Evolutionary conservation across 2,113 vertebrate genomes (phyloP).

Genomic region (Psilopsiagon aurifrons): DNA sequence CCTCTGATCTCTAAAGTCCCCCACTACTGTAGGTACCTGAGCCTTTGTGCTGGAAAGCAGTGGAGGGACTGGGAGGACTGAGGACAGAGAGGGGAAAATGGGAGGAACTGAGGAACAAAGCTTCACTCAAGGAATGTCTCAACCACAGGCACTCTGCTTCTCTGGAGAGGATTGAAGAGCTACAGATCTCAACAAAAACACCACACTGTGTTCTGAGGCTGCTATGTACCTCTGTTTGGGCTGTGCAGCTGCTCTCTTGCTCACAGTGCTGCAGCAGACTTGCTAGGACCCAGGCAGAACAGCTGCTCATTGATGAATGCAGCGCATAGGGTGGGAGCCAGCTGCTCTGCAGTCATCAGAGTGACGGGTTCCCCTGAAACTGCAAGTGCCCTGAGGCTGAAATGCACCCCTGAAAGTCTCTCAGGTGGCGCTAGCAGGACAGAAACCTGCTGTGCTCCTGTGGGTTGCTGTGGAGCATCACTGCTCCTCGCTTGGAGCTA

Average conservation of each 20-base stretch:
- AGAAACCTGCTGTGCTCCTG: neutral
- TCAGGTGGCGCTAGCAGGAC: neutral
- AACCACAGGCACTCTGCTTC: neutral
- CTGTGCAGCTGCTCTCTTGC: neutral
- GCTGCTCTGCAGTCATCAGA: neutral
- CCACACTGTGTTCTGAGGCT: neutral
- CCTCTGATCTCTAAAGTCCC: neutral
- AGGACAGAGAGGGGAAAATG: neutral
- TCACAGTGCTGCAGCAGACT: neutral
- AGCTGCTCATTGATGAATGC: neutral
- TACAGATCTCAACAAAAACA: neutral
- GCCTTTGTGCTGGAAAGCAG: neutral
- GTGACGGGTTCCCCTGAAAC: rapidly evolving
- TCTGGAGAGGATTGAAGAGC: neutral
- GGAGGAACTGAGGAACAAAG: neutral
- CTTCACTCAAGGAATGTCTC: neutral
- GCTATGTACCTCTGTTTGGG: rapidly evolving
- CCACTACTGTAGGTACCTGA: neutral
- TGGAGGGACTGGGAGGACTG: neutral
- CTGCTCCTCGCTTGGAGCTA: rapidly evolving
- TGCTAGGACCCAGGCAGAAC: rapidly evolving
- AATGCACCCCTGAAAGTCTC: neutral
- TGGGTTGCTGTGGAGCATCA: rapidly evolving
- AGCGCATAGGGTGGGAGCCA: rapidly evolving
- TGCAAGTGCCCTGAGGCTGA: neutral